These are phyloP conservation scores for Tinamus guttatus DNA, from an alignment of 2,113 vertebrate genomes.

Conservation along the genomic window DNA sequence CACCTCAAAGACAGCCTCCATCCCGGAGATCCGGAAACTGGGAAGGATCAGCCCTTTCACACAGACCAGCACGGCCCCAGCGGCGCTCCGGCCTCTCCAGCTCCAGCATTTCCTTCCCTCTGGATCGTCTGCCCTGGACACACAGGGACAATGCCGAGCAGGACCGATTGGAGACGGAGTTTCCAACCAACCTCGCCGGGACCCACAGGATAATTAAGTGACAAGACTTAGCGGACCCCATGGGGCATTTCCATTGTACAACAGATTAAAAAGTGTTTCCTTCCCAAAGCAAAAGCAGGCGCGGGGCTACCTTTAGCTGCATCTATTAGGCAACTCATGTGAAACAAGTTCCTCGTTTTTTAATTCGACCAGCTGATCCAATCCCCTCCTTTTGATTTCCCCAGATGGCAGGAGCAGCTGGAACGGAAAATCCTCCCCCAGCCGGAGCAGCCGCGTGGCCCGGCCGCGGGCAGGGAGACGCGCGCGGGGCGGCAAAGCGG, in stretches of 20 bases:
- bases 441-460: constrained; percentile 23
- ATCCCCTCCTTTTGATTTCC: constrained; percentile 55
- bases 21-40: neutral
- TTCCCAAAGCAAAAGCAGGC: constrained; percentile 30
- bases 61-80: no score
- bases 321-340: constrained; percentile 56
- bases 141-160: neutral
- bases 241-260: constrained; percentile 16
- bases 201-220: constrained; percentile 57
- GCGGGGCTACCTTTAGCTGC: constrained; percentile 21
- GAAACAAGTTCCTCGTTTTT: constrained; percentile 51
- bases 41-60: no score
- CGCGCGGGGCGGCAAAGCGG: no score
- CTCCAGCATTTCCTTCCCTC: neutral
- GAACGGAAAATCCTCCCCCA: constrained; percentile 49
- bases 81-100: neutral
- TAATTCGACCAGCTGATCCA: constrained; percentile 62
- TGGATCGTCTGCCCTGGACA: neutral
- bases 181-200: constrained; percentile 29
- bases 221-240: constrained; percentile 35
- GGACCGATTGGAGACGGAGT: constrained; percentile 9
- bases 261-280: constrained; percentile 59
- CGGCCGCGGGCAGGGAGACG: neutral
- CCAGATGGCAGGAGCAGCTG: constrained; percentile 72
- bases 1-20: rapidly evolving